Percentiles rank a stretch among this genome's conserved stretches.
These are phyloP conservation scores for Aptenodytes forsteri DNA, from an alignment of 2,113 vertebrate species.

Conservation along the genomic window DNA sequence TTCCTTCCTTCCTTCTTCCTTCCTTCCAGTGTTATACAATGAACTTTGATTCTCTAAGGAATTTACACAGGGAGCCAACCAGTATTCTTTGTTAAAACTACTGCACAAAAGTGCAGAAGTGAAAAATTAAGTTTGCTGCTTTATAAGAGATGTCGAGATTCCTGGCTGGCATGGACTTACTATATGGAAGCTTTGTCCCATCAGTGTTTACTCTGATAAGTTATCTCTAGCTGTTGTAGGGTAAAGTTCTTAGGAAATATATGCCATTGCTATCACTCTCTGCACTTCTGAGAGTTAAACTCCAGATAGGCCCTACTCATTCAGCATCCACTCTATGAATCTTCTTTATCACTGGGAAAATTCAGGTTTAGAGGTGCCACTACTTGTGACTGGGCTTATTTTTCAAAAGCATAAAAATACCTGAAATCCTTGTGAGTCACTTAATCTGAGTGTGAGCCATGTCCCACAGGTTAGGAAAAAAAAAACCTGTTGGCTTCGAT, in stretches of 20 bases:
- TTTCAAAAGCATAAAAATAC: background rate
- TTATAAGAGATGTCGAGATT: background rate
- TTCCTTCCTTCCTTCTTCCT: background rate
- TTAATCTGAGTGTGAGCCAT: background rate
- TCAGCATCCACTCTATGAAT: background rate
- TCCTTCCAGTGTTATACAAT: background rate
- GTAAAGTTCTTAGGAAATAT: background rate
- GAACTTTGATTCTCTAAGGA: background rate
- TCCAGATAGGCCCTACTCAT: background rate
- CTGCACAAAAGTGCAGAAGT: background rate
- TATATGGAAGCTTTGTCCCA: slow-evolving; percentile 6
- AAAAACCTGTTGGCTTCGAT: fast-evolving
- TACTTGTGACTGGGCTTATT: background rate
- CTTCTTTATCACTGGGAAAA: background rate
- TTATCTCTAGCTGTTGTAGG: background rate
- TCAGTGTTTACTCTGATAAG: slow-evolving; percentile 32
- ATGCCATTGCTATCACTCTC: background rate
- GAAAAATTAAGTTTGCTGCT: background rate
- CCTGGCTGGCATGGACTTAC: background rate
- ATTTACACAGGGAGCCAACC: background rate
- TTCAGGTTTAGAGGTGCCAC: background rate
- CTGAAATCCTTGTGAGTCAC: background rate
- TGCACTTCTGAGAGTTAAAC: background rate
- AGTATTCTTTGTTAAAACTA: background rate
- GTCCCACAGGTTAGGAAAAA: background rate